Evolutionary conservation across 2,888 invertebrate genomes (phyloP), one percentile per base, ranked within the genome.

Genomic region (Parasteatoda lunata): DNA sequence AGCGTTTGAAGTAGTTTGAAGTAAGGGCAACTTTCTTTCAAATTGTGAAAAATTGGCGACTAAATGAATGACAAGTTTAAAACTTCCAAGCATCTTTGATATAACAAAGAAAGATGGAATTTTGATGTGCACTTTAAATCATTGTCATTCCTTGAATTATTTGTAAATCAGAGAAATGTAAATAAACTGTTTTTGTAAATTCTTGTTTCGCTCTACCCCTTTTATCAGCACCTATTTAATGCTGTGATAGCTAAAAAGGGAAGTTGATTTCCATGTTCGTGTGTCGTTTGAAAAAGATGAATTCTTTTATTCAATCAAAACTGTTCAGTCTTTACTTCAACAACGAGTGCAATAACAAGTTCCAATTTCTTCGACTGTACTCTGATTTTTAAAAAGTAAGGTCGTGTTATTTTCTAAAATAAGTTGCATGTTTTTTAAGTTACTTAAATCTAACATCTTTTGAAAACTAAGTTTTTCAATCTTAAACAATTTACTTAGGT

Each of bases 31-130:
- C 64, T 30, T 49, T 47, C 77, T 45, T 72, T 84, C 69, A 80
- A 79, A 85, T 79, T 85, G 84, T 70, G 84, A 79, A 79, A 78
- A 78, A 85, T 86, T 80, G 80, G 85, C 77, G 76, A 77, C 77
- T 81, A 81, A 86, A 80, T 86, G 85, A 86, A 86, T 52, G 76
- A 80, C 85, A 80, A 77, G 85, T 73, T 84, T 84, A 78, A 84
- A 79, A 70, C 69, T 78, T 84, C 77, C 69, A 72, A 52, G 54
- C 45, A 47, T 64, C 77, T 65, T 65, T 49, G 69, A 30, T 49
- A 68, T 86, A 86, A 86, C 85, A 86, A 86, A 77, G 80, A 86
- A 71, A 77, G 59, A 86, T 86, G 77, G 72, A 80, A 71, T 77
- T 80, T 81, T 86, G 85, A 80, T 79, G 78, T 78, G 71, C 77